Percentiles rank a stretch among this genome's conserved stretches.
These are phyloP conservation scores for Leptinotarsa lineolata DNA, from an alignment of 1,140 invertebrate species.

Conservation along the genomic window DNA sequence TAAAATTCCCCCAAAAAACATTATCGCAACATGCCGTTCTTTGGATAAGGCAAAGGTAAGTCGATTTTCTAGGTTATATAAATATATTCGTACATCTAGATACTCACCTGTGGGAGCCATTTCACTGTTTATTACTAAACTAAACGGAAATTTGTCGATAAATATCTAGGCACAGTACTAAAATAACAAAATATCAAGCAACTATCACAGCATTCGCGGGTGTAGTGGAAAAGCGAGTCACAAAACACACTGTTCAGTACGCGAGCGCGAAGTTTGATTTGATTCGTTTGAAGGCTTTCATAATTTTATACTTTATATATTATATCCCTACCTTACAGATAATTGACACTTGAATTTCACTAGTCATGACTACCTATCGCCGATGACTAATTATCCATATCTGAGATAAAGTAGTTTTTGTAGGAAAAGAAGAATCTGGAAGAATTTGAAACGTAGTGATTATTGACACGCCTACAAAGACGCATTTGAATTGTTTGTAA, in stretches of 20 bases:
- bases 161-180: not conserved
- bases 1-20: constrained; percentile 61
- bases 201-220: not conserved
- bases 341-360: constrained; percentile 1
- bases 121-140: constrained; percentile 35
- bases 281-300: not conserved
- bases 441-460: no score
- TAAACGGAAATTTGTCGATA: not conserved
- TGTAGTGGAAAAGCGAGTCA: not conserved
- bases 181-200: not conserved
- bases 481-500: no score
- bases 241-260: not conserved
- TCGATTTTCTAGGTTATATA: constrained; percentile 41
- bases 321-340: constrained; percentile 14
- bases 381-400: not conserved
- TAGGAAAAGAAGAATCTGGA: no score
- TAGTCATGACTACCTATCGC: not conserved
- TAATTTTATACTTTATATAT: constrained; percentile 14
- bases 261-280: constrained; percentile 25
- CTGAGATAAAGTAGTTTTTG: no score
- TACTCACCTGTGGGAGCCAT: constrained; percentile 62
- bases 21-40: constrained; percentile 78
- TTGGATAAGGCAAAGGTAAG: constrained; percentile 66
- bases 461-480: no score
- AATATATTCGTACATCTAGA: constrained; percentile 18